Evolutionary conservation across 2,797 vertebrate species (phyloP).

Genomic region (Adelosebastes latens): DNA sequence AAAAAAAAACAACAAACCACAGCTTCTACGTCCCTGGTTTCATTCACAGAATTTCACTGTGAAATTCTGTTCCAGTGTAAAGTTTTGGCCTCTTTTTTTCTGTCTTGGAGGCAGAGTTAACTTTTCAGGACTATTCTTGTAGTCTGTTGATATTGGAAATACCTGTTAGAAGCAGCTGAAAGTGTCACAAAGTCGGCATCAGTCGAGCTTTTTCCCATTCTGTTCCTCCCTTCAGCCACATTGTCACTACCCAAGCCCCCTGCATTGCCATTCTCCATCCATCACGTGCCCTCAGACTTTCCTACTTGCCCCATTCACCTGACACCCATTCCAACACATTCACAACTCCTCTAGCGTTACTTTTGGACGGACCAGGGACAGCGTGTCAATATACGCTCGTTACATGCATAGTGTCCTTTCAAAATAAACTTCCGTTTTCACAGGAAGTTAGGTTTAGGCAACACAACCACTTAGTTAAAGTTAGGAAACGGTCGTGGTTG

Average conservation of each 20-base stretch:
- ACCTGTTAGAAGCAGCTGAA: background rate
- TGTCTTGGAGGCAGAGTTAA: constrained; percentile 37
- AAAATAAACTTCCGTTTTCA: no score
- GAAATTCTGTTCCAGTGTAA: constrained; percentile 25
- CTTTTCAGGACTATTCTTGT: constrained; percentile 39
- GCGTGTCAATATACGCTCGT: no score
- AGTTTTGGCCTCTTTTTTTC: constrained; percentile 27
- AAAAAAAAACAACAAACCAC: constrained; percentile 9
- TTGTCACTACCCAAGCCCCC: background rate
- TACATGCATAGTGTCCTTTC: no score
- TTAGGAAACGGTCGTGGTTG: no score
- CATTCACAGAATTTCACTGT: constrained; percentile 19
- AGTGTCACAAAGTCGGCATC: background rate
- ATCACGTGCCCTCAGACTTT: background rate
- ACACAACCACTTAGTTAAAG: no score
- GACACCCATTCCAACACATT: background rate
- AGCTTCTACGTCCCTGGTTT: constrained; percentile 17
- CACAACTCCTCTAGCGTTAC: no score
- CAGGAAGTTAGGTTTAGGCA: no score
- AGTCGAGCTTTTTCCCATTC: background rate
- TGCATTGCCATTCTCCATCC: background rate
- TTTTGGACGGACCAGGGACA: no score
- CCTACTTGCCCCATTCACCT: background rate
- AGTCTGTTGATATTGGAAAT: constrained; percentile 16
- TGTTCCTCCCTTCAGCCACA: background rate